Base-by-base conservation (phyloP, 2,797 vertebrate genomes). In the Sebastes hopkinsi region DNA sequence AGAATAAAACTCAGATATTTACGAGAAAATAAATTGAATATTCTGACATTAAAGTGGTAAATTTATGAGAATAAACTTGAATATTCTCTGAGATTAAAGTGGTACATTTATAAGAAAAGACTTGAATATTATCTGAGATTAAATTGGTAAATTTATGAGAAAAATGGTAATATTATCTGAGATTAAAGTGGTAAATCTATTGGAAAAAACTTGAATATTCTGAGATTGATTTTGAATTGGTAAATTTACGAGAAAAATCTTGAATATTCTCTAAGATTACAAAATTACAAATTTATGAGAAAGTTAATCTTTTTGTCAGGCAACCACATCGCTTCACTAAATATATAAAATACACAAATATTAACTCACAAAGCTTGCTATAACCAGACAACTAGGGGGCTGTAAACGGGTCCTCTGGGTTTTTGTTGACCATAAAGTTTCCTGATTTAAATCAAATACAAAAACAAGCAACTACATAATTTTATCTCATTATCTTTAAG, bases 291-390 rank as follows among this genome's bases (percentile, higher is more conserved):
- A 20, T 50, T 50, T 50, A 20, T 18, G 46, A 8, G 50, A 52
- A 52, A 20, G 27, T 27, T 27, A 0, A n/a, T 22, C 22, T 55
- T 23, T 55, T 25, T 25, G 6, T 25, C 6, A 25, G 25, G 55
- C 12, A 56, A 25, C 12, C 22, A 56, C 54, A 56, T 56, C 54
- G 1, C 13, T 1, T 58, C 55, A 58, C 13, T 46, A 6, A 46
- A 46, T 46, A 46, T 46, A 46, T 46, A 0, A 46, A 46, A 46
- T 16, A 46, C 42, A 46, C 42, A 46, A 46, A 46, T 18, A 16
- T 13, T 38, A 18, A 46, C 1, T 46, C 18, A 0, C 0, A 46
- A 46, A 46, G 0, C 14, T 46, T 16, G 14, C 42, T 46, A 16
- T 46, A 46, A 46, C 42, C 42, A 46, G 42, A 46, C 42, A 46